These are phyloP conservation scores for Florisuga fusca DNA, from an alignment of 2,797 vertebrate species.

Conservation along the genomic window DNA sequence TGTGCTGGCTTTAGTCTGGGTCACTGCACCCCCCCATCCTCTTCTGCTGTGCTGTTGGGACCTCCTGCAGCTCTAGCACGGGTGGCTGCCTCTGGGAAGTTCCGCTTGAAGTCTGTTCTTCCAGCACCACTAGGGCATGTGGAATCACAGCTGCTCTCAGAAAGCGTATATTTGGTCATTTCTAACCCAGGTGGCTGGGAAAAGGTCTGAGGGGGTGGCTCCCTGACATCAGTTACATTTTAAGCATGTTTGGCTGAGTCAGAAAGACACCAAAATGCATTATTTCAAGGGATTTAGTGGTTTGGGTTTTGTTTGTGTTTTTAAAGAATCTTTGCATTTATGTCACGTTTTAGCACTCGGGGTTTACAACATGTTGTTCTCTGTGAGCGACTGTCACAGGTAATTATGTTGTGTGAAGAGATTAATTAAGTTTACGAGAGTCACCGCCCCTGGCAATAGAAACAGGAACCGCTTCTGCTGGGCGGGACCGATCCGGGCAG, in stretches of 20 bases:
- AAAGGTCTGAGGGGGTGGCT: background rate
- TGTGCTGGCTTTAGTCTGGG: background rate
- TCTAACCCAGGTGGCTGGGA: background rate
- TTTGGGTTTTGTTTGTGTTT: background rate
- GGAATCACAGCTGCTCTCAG: background rate
- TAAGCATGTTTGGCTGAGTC: background rate
- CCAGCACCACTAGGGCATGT: fast-evolving
- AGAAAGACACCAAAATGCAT: background rate
- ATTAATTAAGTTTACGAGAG: background rate
- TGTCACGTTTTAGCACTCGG: background rate
- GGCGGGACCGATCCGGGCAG: background rate
- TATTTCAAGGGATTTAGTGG: background rate
- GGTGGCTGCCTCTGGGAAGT: background rate
- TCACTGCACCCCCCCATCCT: fast-evolving
- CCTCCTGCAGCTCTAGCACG: background rate
- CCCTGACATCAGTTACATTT: background rate
- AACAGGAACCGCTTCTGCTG: background rate
- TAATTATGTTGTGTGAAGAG: background rate
- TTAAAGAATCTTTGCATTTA: background rate
- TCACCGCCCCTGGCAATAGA: background rate
- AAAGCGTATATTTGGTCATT: background rate
- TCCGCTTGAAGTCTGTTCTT: background rate
- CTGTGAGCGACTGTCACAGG: background rate
- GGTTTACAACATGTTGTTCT: background rate
- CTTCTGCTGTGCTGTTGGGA: background rate